These are phyloP conservation scores for Brenthis daphne DNA, from an alignment of 2,888 invertebrate species.

Conservation along the genomic window DNA sequence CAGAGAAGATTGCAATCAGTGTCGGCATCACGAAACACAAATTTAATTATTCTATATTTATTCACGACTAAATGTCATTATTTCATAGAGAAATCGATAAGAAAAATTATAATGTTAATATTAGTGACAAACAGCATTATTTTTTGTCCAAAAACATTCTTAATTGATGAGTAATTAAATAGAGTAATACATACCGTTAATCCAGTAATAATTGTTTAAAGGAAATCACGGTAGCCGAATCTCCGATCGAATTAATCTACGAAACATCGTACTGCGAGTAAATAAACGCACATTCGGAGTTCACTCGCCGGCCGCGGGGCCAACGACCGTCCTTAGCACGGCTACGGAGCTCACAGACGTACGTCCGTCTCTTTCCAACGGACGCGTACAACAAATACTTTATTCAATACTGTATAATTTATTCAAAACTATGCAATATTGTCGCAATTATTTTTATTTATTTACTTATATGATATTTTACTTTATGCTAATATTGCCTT, in stretches of 20 bases:
- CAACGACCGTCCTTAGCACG: conserved; percentile 82
- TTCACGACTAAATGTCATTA: not conserved
- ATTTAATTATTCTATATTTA: not conserved
- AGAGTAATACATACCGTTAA: conserved; percentile 23
- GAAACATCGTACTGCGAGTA: conserved; percentile 46
- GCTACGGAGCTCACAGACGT: conserved; percentile 64
- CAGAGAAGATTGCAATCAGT: conserved; percentile 2
- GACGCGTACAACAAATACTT: conserved; percentile 52
- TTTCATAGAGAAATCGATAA: not conserved
- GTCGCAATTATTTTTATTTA: conserved; percentile 29
- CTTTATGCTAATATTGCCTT: conserved; percentile 2
- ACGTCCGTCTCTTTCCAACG: conserved; percentile 63
- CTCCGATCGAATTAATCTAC: conserved; percentile 46
- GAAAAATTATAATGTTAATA: not conserved
- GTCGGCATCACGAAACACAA: not conserved
- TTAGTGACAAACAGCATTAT: not conserved
- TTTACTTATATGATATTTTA: conserved; percentile 6
- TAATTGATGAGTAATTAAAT: conserved; percentile 1
- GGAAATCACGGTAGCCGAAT: conserved; percentile 46
- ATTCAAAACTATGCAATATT: conserved; percentile 38
- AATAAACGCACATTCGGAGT: conserved; percentile 76
- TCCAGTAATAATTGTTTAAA: conserved; percentile 27
- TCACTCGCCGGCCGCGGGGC: conserved; percentile 75
- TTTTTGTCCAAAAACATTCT: not conserved
- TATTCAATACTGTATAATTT: conserved; percentile 56